phyloP scores from a whole-genome alignment of 2,888 invertebrate genomes.

The Acholoe squamosa region DNA sequence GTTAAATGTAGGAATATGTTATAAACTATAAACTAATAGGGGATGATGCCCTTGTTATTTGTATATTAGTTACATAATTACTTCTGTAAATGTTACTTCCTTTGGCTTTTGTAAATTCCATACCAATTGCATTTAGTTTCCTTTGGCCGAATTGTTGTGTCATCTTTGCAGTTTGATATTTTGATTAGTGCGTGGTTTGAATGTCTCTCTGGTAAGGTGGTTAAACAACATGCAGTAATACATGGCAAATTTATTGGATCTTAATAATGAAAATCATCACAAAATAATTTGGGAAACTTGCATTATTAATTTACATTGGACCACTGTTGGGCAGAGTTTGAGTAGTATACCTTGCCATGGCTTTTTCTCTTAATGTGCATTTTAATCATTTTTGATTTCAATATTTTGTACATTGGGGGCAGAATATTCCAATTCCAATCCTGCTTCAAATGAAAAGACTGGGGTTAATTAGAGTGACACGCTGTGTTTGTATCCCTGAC shows the following conservation, averaged over 20 bases:
- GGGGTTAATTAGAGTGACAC: constrained; percentile 33
- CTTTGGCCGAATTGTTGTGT: constrained; percentile 11
- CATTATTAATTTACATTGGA: not conserved
- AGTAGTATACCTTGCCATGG: constrained; percentile 61
- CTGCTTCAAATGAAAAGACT: constrained; percentile 56
- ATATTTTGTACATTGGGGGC: constrained; percentile 26
- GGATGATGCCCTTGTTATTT: constrained; percentile 2
- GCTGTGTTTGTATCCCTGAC: constrained; percentile 3
- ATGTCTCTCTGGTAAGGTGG: constrained; percentile 45
- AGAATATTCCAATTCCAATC: not conserved
- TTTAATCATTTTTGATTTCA: not conserved
- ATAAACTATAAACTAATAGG: not conserved
- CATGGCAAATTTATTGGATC: not conserved
- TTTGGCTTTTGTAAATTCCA: not conserved
- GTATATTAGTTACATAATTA: not conserved
- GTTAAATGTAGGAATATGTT: not conserved
- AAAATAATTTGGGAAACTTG: constrained; percentile 10
- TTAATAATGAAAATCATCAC: constrained; percentile 18
- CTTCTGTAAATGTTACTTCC: not conserved
- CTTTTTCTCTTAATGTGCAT: constrained; percentile 20
- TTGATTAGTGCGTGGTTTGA: constrained; percentile 30
- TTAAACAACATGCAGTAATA: constrained; percentile 47
- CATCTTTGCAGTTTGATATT: not conserved
- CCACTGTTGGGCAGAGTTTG: constrained; percentile 42
- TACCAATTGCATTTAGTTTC: not conserved